These are phyloP conservation scores for Neuroterus valhalla DNA, from an alignment of 1,140 invertebrate species.

Conservation along the genomic window DNA sequence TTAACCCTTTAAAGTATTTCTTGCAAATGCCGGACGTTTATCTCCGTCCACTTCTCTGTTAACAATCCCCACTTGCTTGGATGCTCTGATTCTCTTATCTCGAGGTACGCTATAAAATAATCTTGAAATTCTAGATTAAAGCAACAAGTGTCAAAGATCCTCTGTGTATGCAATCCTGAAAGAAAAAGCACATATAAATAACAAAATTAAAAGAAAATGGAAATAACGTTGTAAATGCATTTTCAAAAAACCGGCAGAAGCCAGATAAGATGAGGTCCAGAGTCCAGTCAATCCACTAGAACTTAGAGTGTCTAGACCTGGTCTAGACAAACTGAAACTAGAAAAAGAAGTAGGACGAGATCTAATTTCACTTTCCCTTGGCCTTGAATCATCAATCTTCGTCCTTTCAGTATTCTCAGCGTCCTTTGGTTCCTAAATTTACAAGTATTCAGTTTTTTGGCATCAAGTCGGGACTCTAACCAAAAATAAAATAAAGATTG, in stretches of 20 bases:
- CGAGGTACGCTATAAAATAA: conserved; percentile 12
- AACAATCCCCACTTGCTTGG: conserved; percentile 33
- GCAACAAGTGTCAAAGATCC: conserved; percentile 38
- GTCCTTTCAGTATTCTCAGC: too few relatives aligned
- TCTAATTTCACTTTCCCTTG: conserved; percentile 9
- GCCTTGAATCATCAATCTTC: background rate
- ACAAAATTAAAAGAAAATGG: background rate
- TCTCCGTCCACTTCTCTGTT: background rate
- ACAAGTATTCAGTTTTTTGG: too few relatives aligned
- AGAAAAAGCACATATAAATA: background rate
- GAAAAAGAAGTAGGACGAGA: background rate
- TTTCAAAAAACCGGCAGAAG: background rate
- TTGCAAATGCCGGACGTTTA: conserved; percentile 41
- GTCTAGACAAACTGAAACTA: conserved; percentile 14
- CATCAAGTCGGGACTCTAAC: too few relatives aligned
- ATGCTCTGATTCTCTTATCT: conserved; percentile 4
- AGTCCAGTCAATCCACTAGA: too few relatives aligned
- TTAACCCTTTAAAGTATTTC: conserved; percentile 40
- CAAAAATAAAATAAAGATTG: too few relatives aligned
- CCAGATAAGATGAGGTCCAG: too few relatives aligned
- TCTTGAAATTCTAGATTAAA: conserved; percentile 11
- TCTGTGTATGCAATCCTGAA: background rate
- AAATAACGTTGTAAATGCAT: background rate
- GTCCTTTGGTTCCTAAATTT: too few relatives aligned
- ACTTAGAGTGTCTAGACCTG: too few relatives aligned